Percentiles rank a stretch among this genome's conserved stretches.
These are phyloP conservation scores for Condylura cristata DNA, from an alignment of 2,113 vertebrate genomes.

Conservation along the genomic window DNA sequence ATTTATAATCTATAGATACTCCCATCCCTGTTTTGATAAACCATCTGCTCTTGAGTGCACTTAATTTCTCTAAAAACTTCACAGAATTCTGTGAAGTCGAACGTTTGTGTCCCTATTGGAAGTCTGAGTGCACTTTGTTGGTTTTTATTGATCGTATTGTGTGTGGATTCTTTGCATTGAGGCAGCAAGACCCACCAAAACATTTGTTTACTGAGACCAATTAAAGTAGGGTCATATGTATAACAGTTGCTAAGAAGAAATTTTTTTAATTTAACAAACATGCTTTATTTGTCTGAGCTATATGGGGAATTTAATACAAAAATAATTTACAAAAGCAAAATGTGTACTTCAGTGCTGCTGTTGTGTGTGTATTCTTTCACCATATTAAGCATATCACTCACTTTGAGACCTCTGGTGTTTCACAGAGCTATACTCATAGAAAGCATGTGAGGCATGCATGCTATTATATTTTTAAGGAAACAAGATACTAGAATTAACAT, in stretches of 20 bases:
- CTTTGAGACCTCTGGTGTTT: slow-evolving; percentile 1
- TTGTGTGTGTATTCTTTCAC: background rate
- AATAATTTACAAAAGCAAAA: background rate
- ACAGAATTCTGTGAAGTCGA: background rate
- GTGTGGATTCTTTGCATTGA: background rate
- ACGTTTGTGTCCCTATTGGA: background rate
- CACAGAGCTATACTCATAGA: slow-evolving; percentile 16
- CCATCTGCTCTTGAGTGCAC: background rate
- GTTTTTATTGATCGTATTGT: background rate
- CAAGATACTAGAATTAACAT: background rate
- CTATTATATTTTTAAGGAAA: slow-evolving; percentile 21
- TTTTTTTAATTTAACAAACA: background rate
- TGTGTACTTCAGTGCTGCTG: background rate
- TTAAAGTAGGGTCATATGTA: background rate
- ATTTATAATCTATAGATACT: slow-evolving; percentile 9
- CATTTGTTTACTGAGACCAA: background rate
- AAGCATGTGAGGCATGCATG: background rate
- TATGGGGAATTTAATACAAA: background rate
- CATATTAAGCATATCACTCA: background rate
- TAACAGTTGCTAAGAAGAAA: background rate
- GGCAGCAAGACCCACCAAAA: background rate
- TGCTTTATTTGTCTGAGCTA: background rate
- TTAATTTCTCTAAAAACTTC: slow-evolving; percentile 37
- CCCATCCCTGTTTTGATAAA: background rate
- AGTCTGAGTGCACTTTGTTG: background rate